Conservation (phyloP, 1,140 invertebrate species). For the Leucophenga varia region DNA sequence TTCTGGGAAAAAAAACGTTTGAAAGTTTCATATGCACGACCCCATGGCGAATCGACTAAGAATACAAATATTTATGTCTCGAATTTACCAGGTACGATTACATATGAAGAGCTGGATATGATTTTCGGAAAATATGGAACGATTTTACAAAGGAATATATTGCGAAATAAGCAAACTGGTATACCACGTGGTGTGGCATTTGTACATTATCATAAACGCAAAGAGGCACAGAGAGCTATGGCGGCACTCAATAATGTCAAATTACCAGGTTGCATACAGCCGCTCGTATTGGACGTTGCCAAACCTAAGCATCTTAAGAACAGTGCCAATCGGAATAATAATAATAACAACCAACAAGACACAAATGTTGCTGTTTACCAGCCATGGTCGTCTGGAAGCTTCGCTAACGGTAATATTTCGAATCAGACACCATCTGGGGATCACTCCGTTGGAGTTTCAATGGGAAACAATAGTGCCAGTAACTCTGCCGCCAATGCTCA, state of each 20-base stretch:
- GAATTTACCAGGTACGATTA: constrained; percentile 84
- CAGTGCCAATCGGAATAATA: too few species aligned
- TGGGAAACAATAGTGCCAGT: too few species aligned
- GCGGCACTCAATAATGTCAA: constrained; percentile 80
- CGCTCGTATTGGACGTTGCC: too few species aligned
- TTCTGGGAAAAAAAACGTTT: constrained; percentile 83
- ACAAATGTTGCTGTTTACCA: too few species aligned
- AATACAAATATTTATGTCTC: constrained; percentile 94
- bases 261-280: constrained; percentile 79
- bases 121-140: constrained; percentile 84
- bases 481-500: too few species aligned
- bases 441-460: too few species aligned
- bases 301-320: too few species aligned
- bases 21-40: constrained; percentile 90
- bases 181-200: constrained; percentile 86
- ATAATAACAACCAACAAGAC: too few species aligned
- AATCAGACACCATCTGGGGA: too few species aligned
- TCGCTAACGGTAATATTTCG: too few species aligned
- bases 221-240: constrained; percentile 88
- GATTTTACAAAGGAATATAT: constrained; percentile 87
- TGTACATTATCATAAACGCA: constrained; percentile 81
- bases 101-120: constrained; percentile 77
- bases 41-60: constrained; percentile 89
- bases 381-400: too few species aligned
- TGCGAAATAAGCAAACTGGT: constrained; percentile 84